Evolutionary conservation across 2,113 vertebrate genomes (phyloP), one percentile per base, ranked within the genome.

Genomic region (Lasiurus cinereus): DNA sequence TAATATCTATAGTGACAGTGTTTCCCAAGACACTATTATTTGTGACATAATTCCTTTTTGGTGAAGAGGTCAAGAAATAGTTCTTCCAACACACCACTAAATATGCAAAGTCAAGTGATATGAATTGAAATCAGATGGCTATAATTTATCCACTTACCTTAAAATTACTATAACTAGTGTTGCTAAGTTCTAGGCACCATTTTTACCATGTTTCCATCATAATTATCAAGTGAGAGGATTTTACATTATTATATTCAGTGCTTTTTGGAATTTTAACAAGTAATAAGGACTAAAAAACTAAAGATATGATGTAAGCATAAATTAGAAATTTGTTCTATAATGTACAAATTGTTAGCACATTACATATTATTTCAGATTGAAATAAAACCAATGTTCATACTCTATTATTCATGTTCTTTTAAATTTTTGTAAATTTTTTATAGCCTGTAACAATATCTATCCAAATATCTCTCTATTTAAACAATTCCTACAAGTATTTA

Each of bases 381-480:
- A 72, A 66, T 80, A 73, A 90, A 95, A 67, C 43, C 39, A 70
- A 8, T 29, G 19, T 3, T 73, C 19, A 31, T 72, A 15, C n/a
- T 54, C 8, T 72, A 93, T 66, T 56, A 74, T 39, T 48, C 43
- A 76, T 62, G 16, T 84, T 90, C n/a, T 80, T 46, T 70, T 19
- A 91, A 91, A 93, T 46, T 76, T 70, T 86, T 74, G 13, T 70
- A 43, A 76, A 62, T 18, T 46, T 46, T 95, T 87, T 16, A 70
- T 10, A 91, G 33, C 21, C 24, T 79, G 39, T 54, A 33, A 11
- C 21, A 86, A 59, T 76, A 76, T 39, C 86, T 43, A 87, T 29
- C 8, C n/a, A 90, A 82, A 78, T 88, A 46, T 33, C 7, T 94
- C 83, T 86, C 24, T 21, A 10, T 69, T 69, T 82, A 87, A 76